Percentiles rank a stretch among this genome's conserved stretches.
phyloP scores from a whole-genome alignment of 2,797 vertebrate species.

The Eurystomus glaucurus region DNA sequence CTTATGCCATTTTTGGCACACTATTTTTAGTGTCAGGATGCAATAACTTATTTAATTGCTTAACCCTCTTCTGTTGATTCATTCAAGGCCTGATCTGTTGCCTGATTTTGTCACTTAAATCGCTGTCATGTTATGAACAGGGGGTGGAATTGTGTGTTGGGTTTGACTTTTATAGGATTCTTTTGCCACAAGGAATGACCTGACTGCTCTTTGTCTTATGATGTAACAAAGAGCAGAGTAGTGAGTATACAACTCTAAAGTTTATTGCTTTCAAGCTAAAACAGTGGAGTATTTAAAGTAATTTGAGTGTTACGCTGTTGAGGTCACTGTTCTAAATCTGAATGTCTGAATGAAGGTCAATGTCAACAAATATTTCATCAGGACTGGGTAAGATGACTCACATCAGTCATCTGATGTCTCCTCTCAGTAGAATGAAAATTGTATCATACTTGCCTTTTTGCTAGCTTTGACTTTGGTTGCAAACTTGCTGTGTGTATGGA shows the following conservation, averaged over 20 bases:
- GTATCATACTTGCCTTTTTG: background rate
- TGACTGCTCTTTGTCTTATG: background rate
- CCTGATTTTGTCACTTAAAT: background rate
- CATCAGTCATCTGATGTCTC: constrained; percentile 9
- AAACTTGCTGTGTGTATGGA: background rate
- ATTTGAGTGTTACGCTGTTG: background rate
- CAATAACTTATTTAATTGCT: background rate
- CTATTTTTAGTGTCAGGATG: background rate
- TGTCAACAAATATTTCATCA: constrained; percentile 38
- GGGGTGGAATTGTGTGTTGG: background rate
- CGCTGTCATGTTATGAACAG: background rate
- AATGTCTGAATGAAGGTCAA: constrained; percentile 48
- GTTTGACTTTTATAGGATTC: background rate
- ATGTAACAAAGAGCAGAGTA: background rate
- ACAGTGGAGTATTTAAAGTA: background rate
- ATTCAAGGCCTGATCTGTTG: constrained; percentile 9
- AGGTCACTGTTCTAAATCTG: constrained; percentile 30
- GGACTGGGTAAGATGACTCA: background rate
- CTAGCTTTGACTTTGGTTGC: background rate
- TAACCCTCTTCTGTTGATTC: background rate
- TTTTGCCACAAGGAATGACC: background rate
- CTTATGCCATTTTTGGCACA: background rate
- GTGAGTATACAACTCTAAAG: background rate
- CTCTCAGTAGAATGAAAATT: background rate
- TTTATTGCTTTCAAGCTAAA: constrained; percentile 13